Percentiles rank a stretch among this genome's conserved stretches.
Conservation (phyloP, 2,888 invertebrate genomes). For the Xestia rhomboidea region DNA sequence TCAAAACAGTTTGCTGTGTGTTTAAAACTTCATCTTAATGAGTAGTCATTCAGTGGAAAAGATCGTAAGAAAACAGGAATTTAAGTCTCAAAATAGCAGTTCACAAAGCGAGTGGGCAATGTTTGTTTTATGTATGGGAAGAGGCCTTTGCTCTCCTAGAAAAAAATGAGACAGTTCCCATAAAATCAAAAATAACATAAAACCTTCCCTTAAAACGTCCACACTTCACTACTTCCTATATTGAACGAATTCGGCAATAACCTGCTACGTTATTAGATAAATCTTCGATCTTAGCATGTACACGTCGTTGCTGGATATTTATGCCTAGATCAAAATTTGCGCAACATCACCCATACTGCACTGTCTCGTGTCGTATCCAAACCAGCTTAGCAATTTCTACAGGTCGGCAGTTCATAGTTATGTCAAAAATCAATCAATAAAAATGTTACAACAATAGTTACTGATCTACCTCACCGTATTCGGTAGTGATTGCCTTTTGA, state of each 20-base stretch:
- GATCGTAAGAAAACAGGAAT: neutral
- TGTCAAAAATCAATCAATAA: constrained; percentile 8
- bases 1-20: neutral
- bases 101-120: neutral
- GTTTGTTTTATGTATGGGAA: neutral
- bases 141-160: neutral
- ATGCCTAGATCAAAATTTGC: neutral
- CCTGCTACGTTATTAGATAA: neutral
- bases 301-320: neutral
- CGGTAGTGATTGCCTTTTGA: constrained; percentile 4
- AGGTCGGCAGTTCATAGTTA: neutral
- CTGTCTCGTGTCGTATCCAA: neutral
- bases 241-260: neutral
- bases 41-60: neutral
- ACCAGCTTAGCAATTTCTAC: neutral
- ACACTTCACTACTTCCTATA: neutral
- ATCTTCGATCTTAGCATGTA: neutral
- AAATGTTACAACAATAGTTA: constrained; percentile 13
- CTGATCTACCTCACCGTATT: constrained; percentile 20
- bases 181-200: neutral
- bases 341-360: neutral
- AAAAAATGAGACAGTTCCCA: neutral
- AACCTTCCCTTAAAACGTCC: neutral
- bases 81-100: neutral
- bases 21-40: neutral